These are phyloP conservation scores for Chionomys nivalis DNA, from an alignment of 2,113 vertebrate genomes.

Conservation along the genomic window DNA sequence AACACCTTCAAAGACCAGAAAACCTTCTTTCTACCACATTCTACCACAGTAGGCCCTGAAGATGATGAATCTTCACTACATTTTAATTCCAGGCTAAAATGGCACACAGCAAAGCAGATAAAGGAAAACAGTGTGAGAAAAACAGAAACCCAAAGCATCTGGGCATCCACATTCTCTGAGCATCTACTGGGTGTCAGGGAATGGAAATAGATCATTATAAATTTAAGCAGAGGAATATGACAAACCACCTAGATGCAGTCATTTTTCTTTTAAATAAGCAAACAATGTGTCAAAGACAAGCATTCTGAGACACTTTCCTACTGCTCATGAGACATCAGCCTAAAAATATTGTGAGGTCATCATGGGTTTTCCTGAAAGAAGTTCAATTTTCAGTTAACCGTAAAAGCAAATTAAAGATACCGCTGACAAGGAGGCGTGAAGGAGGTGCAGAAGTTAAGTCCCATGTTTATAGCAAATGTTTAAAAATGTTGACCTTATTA, in stretches of 20 bases:
- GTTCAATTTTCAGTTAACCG: constrained; percentile 10
- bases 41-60: background rate
- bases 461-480: background rate
- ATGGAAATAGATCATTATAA: background rate
- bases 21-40: background rate
- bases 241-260: background rate
- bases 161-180: background rate
- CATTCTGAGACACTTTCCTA: background rate
- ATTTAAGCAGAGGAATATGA: background rate
- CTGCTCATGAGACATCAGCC: background rate
- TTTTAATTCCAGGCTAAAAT: background rate
- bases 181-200: background rate
- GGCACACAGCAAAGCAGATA: background rate
- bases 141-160: background rate
- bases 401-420: constrained; percentile 26
- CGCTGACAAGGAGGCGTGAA: background rate
- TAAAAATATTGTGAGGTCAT: background rate
- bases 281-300: background rate
- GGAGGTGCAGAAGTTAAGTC: background rate
- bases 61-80: background rate
- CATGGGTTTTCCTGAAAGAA: constrained; percentile 18
- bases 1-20: background rate
- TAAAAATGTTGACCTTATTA: background rate
- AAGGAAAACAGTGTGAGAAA: background rate
- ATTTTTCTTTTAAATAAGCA: constrained; percentile 14